Evolutionary conservation across 2,888 invertebrate genomes (phyloP), one percentile per base, ranked within the genome.

Genomic region (Zaprionus bogoriensis): DNA sequence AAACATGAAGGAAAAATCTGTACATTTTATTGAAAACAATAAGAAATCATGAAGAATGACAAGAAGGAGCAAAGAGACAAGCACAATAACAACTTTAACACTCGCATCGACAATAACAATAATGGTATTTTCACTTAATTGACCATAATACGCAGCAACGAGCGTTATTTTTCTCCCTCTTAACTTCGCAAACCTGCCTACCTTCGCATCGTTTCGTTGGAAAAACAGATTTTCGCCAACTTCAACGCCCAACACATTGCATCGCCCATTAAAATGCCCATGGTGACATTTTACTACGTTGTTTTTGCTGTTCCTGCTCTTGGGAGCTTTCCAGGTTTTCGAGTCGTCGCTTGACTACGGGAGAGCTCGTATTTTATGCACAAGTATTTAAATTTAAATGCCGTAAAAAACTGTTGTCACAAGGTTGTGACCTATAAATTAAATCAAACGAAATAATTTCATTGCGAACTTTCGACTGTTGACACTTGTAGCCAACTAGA

Each of bases 81-180:
- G 45, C 55, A 42, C 25, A 63, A 66, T 30, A 52, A 58, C 39
- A 66, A 51, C 51, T 41, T 25, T 23, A 44, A 53, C 58, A 69
- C 41, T 19, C 52, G 28, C 38, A 47, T 51, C 66, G 54, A 77
- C 75, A 83, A 76, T 69, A 76, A 75, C 76, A 74, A 72, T 78
- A 77, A 81, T 77, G 70, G 72, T 69, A 76, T 87, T 88, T 81
- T 74, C 87, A 88, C 86, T 81, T 87, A 87, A 87, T 88, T 87
- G 88, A 79, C 88, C 77, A 79, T 88, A 88, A 87, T 87, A 77
- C 77, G 74, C 68, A 75, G 69, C 68, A 75, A 61, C 62, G 61
- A 53, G 46, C 25, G 44, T 23, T 28, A 30, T 51, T 14, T 36
- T n/a, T 9, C 1, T n/a, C 12, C 32, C 32, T n/a, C n/a, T n/a